Conservation (phyloP, 2,113 vertebrate genomes). For the Holacanthus passer region DNA sequence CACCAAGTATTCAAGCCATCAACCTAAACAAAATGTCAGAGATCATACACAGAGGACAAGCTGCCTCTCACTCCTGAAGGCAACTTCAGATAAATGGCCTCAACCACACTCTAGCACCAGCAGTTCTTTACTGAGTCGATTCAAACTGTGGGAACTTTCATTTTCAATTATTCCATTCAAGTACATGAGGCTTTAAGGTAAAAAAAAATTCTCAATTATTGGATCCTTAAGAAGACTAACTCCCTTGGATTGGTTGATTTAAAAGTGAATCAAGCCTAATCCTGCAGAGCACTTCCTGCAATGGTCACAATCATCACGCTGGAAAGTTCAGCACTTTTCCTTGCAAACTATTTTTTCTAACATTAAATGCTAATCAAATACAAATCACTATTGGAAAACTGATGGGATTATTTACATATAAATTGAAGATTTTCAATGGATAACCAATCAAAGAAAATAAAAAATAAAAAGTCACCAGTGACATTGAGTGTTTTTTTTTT, state of each 20-base stretch:
- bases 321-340: not conserved
- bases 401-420: not conserved
- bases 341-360: not conserved
- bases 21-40: constrained; percentile 30
- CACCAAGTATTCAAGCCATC: constrained; percentile 47
- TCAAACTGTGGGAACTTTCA: constrained; percentile 19
- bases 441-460: not conserved
- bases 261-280: not conserved
- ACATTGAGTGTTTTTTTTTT: not conserved
- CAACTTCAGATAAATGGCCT: constrained; percentile 16
- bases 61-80: constrained; percentile 29
- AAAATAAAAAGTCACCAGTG: not conserved
- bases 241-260: not conserved
- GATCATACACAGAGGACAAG: constrained; percentile 51
- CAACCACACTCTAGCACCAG: not conserved
- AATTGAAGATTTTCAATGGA: not conserved
- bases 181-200: not conserved
- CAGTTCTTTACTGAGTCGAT: not conserved
- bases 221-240: not conserved
- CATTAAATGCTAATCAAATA: not conserved
- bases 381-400: not conserved
- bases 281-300: not conserved
- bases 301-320: not conserved
- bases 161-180: constrained; percentile 19
- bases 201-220: constrained; percentile 5